Conservation (phyloP, 2,113 vertebrate genomes). For the Campylomormyrus tamandua region DNA sequence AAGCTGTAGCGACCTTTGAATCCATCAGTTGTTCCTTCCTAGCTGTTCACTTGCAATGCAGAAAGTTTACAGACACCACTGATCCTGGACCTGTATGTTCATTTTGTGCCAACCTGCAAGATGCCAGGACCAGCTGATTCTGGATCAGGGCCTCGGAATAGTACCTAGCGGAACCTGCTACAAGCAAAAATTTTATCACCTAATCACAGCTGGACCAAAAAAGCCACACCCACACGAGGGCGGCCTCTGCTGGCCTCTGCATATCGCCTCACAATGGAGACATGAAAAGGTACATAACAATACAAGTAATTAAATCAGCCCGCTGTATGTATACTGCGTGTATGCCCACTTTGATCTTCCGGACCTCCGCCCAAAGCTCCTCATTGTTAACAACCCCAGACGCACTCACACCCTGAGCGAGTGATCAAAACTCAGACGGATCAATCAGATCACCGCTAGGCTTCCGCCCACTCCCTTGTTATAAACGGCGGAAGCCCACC, state of each 20-base stretch:
- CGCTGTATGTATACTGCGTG: not conserved
- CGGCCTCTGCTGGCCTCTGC: not conserved
- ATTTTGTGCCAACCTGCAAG: not conserved
- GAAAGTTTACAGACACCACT: not conserved
- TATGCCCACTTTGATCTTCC: not conserved
- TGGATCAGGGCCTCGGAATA: not conserved
- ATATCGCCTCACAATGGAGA: not conserved
- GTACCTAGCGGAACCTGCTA: not conserved
- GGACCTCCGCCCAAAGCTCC: not conserved
- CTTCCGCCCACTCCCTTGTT: not conserved
- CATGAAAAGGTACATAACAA: not conserved
- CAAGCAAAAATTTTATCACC: not conserved
- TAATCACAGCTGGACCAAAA: not conserved
- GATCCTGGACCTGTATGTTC: not conserved
- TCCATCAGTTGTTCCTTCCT: not conserved
- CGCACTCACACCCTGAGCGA: not conserved
- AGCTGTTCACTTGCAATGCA: not conserved
- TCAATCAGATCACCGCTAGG: not conserved
- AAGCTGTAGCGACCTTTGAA: not conserved
- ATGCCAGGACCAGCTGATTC: not conserved
- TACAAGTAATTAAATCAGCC: not conserved
- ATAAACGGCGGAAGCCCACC: conserved; percentile 21
- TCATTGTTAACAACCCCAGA: not conserved
- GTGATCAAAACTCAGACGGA: conserved; percentile 7
- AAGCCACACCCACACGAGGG: not conserved